Base-by-base conservation (phyloP, 2,888 invertebrate genomes). In the Agrotis puta region DNA sequence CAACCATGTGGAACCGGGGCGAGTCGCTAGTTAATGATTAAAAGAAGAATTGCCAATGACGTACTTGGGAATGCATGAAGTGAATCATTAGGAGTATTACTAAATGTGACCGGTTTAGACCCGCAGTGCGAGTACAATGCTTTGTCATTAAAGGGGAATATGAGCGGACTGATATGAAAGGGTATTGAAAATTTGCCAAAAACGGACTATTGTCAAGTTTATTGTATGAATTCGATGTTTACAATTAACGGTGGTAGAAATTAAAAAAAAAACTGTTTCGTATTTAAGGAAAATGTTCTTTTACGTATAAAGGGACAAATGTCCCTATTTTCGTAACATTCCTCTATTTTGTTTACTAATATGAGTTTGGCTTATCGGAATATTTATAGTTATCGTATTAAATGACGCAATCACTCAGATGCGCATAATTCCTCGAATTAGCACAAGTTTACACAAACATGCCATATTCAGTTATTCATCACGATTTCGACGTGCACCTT, bases 351-450 rank as follows among this genome's bases (percentile, higher is more conserved):
- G 14, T 48, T 47, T 50, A 24, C n/a, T 13, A n/a, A 13, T 51
- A 22, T 27, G n/a, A 64, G 64, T 61, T 33, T 47, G 27, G 13
- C 63, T 73, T 79, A 79, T 79, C 79, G 13, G 16, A 14, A 48
- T 73, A 53, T 78, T 78, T 73, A 58, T 43, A 51, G 27, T 64
- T 69, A 78, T 33, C 57, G 3, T 45, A 65, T 45, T 54, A 39
- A 22, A 68, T 68, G 68, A 78, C 53, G 79, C 24, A 65, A 77
- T 68, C 43, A 59, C n/a, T 45, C 20, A 54, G 63, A 70, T 68
- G 65, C 27, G 56, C 59, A 65, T 50, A 33, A 50, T 79, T 72
- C 77, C 20, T 27, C 64, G 68, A 61, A 67, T 70, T 72, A 64
- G 53, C 47, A 61, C 43, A n/a, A 65, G 43, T 59, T 61, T 24